Conservation (phyloP, 2,797 vertebrate species). For the Columba guinea region DNA sequence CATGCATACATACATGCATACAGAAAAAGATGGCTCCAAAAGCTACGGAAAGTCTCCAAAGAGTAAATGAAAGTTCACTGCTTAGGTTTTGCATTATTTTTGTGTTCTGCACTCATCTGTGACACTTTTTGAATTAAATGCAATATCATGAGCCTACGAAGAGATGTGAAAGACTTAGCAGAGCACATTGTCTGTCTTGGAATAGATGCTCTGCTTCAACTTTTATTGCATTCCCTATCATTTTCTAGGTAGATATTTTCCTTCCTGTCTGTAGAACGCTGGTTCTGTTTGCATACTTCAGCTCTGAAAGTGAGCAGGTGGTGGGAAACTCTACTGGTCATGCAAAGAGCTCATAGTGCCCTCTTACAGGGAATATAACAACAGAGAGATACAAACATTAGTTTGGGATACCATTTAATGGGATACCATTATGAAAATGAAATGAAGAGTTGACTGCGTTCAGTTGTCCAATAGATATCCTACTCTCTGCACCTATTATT, state of each 20-base stretch:
- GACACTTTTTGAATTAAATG: neutral
- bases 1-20: neutral
- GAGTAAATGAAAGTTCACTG: neutral
- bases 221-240: neutral
- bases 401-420: conserved; percentile 9
- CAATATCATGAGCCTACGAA: neutral
- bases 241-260: neutral
- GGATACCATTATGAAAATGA: neutral
- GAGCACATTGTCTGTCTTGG: neutral
- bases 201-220: neutral
- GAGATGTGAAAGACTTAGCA: neutral
- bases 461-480: neutral
- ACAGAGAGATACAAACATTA: neutral
- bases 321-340: neutral
- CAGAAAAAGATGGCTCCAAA: neutral
- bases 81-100: neutral
- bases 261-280: neutral
- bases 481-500: neutral
- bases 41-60: neutral
- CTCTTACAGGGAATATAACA: neutral
- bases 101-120: neutral
- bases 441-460: neutral
- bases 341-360: neutral
- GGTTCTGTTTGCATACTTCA: neutral
- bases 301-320: neutral